These are phyloP conservation scores for Schlechtendalia chinensis DNA, from an alignment of 1,140 invertebrate species.

Conservation along the genomic window DNA sequence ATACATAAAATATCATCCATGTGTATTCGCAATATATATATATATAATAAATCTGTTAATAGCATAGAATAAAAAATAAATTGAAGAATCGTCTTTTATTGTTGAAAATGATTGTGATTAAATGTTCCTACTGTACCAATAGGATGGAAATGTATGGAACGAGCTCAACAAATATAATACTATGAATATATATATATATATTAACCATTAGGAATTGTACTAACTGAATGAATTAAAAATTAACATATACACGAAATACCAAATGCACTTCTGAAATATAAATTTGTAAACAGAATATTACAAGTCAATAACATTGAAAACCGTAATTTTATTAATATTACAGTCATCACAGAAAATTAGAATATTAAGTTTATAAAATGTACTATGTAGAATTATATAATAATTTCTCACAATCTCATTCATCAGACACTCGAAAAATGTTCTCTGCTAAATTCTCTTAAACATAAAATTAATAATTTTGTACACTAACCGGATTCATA, in stretches of 20 bases:
- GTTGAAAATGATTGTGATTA: neutral
- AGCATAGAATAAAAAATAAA: neutral
- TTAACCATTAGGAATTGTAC: neutral
- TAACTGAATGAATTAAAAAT: neutral
- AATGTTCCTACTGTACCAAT: neutral
- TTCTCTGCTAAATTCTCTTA: too few relatives aligned
- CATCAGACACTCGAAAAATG: neutral
- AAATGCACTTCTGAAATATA: neutral
- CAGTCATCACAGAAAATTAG: neutral
- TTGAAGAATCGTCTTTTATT: neutral
- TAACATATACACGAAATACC: neutral
- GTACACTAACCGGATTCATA: constrained; percentile 17
- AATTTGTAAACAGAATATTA: neutral
- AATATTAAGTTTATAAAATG: neutral
- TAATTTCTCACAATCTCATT: neutral
- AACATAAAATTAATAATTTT: neutral
- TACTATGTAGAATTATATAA: neutral
- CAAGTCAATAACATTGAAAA: neutral
- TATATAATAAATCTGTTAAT: neutral
- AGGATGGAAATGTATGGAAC: neutral
- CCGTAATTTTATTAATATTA: constrained; percentile 10
- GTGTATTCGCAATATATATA: neutral
- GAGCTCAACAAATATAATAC: neutral
- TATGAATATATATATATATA: neutral
- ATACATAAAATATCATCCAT: neutral